Evolutionary conservation across 2,888 invertebrate genomes (phyloP).

Genomic region (Rugalucina vietnamica): DNA sequence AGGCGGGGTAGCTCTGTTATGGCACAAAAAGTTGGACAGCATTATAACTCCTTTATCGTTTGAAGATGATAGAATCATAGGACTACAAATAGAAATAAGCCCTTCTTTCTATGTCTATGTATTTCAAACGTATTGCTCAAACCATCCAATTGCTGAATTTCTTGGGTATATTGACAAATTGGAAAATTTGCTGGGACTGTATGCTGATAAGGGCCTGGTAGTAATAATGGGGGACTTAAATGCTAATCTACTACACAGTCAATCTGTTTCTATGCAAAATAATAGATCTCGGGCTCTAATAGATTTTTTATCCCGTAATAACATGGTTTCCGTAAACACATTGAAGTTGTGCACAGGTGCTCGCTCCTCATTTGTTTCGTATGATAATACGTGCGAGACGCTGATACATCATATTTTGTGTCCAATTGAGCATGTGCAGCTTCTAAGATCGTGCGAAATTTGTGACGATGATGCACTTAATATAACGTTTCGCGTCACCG

Average conservation of each 20-base stretch:
- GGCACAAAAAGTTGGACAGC: constrained; percentile 1
- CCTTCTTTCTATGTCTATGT: not conserved
- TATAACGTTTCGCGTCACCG: not conserved
- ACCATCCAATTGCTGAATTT: no score
- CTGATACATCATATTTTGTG: not conserved
- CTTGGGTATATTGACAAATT: no score
- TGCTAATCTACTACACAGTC: no score
- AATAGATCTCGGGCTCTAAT: no score
- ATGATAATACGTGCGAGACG: not conserved
- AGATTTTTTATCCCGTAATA: no score
- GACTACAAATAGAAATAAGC: not conserved
- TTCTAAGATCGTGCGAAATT: not conserved
- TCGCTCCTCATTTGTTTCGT: not conserved
- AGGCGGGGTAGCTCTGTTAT: constrained; percentile 22
- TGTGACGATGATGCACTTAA: not conserved
- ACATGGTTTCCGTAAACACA: not conserved
- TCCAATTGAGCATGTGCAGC: not conserved
- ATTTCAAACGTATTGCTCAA: constrained; percentile 6
- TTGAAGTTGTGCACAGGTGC: not conserved
- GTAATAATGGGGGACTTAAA: no score
- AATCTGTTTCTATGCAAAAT: no score
- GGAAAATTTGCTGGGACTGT: no score
- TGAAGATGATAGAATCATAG: constrained; percentile 2
- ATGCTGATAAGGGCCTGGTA: no score
- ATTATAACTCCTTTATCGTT: not conserved